Base-by-base conservation (phyloP, 2,797 vertebrate species). In the Tapera naevia region DNA sequence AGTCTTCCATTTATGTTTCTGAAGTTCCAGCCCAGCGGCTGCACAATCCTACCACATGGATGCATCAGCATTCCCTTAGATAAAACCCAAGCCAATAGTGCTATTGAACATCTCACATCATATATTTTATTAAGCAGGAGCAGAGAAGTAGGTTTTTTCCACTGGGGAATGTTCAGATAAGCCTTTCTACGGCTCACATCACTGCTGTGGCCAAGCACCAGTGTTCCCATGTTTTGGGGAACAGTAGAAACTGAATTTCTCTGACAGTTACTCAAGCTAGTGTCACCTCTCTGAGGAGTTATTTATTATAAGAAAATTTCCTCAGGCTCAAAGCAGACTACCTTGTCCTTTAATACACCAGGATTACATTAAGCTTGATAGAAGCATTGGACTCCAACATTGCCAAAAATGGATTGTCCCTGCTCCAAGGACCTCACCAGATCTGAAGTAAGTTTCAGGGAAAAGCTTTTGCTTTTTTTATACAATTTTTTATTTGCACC, bases 151-250 rank as follows among this genome's bases (percentile, higher is more conserved):
- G 21, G 30, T 84, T 86, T 70, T 91, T 80, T 80, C 76, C 78
- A 24, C 37, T 16, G 27, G 16, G 30, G 7, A 82, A 57, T 69
- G 50, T 24, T 22, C 45, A 65, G 64, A 41, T 51, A 60, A 67
- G n/a, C 27, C 82, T 64, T 65, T 27, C 11, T 7, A 35, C 28
- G 43, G 64, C 30, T 53, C 46, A 27, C 16, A 27, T 9, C 81
- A 32, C 35, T 0, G 1, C 39, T 41, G 45, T 17, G 22, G 56
- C 45, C 1, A 3, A 57, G 33, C 0, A 3, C 18, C 56, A 78
- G 53, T 1, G 1, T 35, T 79, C 81, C 45, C n/a, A 19, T 5
- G 0, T 33, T 32, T 33, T 13, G 73, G 62, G 9, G 24, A 70
- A 57, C 67, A 58, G 30, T 45, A 75, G 60, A 60, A 83, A 84